Conservation (phyloP, 2,888 invertebrate species). For the Agrenia bidenticulata region DNA sequence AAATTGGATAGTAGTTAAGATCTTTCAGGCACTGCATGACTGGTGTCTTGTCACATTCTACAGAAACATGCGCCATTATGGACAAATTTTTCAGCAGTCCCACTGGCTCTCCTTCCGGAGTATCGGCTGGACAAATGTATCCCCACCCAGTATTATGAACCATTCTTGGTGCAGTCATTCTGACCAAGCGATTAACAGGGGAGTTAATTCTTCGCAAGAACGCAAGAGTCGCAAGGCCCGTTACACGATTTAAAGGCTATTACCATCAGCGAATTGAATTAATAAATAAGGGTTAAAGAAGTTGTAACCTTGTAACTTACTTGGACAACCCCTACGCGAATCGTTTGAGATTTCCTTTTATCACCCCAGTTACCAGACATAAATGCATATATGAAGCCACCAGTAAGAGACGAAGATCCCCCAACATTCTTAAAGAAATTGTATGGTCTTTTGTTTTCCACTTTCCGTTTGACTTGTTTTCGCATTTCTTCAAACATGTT, state of each 20-base stretch:
- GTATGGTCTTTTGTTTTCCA: constrained; percentile 63
- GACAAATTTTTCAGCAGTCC: constrained; percentile 64
- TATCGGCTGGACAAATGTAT: constrained; percentile 66
- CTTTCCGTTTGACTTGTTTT: constrained; percentile 63
- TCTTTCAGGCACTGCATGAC: constrained; percentile 66
- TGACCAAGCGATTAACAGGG: constrained; percentile 65
- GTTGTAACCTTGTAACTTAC: constrained; percentile 13
- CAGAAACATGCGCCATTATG: constrained; percentile 65
- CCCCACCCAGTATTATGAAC: constrained; percentile 66
- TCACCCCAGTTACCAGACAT: constrained; percentile 68
- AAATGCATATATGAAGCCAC: constrained; percentile 63
- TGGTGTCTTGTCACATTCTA: constrained; percentile 59
- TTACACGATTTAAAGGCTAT: constrained; percentile 63
- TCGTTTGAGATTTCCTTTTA: constrained; percentile 65
- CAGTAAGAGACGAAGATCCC: constrained; percentile 61
- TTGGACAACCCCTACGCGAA: constrained; percentile 64
- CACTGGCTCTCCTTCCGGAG: constrained; percentile 60
- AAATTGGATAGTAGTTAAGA: constrained; percentile 57
- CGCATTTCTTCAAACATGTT: constrained; percentile 62
- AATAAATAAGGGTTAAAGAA: not conserved
- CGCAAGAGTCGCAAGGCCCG: constrained; percentile 64
- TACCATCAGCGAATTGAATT: constrained; percentile 13
- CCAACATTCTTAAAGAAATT: constrained; percentile 62
- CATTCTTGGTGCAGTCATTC: constrained; percentile 65
- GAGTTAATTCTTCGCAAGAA: constrained; percentile 65